Conservation (phyloP, 2,113 vertebrate genomes). For the Dendrocopos noguchii region DNA sequence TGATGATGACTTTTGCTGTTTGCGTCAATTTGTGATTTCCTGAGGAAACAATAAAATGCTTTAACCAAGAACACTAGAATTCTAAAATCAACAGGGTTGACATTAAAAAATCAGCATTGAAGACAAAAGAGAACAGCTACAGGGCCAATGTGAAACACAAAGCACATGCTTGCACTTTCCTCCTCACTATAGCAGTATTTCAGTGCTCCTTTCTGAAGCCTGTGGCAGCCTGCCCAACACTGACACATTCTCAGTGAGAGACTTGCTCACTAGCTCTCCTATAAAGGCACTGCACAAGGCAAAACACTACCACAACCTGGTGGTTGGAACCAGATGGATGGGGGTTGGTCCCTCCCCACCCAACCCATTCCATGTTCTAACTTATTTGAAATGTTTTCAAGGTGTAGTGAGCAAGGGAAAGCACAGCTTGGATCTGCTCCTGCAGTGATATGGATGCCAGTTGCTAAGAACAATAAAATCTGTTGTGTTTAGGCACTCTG, state of each 20-base stretch:
- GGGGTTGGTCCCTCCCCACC: background rate
- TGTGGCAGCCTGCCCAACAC: background rate
- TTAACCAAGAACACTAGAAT: slow-evolving; percentile 20
- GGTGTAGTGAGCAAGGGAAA: background rate
- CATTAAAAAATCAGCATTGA: background rate
- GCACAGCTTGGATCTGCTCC: background rate
- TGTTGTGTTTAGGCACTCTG: background rate
- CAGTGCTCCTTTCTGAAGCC: background rate
- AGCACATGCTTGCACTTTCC: background rate
- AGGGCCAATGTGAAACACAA: background rate
- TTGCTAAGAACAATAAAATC: background rate
- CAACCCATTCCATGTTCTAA: background rate
- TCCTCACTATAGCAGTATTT: background rate
- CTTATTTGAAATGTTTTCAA: background rate
- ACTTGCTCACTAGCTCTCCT: background rate
- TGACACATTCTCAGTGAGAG: background rate
- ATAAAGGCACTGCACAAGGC: background rate
- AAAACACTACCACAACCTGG: background rate
- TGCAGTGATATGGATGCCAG: background rate
- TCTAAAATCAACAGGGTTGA: background rate
- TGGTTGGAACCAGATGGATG: background rate
- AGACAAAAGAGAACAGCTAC: background rate
- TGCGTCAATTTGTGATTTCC: slow-evolving; percentile 99
- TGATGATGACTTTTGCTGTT: slow-evolving; percentile 97
- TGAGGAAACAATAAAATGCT: slow-evolving; percentile 69